A percentile compares a stretch with the other conserved stretches of the same genome.
Conservation (phyloP, 2,113 vertebrate species). For the Nycticorax nycticorax region DNA sequence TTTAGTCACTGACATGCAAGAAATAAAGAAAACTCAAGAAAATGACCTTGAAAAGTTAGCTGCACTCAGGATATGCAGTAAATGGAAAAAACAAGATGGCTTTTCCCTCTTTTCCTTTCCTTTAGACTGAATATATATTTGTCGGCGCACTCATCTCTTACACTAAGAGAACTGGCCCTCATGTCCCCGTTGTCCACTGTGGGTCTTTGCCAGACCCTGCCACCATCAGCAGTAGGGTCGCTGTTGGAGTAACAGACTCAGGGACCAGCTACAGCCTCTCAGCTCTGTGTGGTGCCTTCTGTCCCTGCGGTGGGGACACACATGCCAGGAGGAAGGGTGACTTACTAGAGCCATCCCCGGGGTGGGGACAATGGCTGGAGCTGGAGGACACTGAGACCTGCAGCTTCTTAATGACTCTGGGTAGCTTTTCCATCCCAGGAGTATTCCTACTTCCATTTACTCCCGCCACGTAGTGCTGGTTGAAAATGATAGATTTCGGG, state of each 20-base stretch:
- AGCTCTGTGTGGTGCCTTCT: rapidly evolving
- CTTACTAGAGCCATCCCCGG: background rate
- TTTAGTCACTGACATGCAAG: background rate
- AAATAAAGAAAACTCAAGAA: background rate
- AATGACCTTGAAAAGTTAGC: background rate
- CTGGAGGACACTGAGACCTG: background rate
- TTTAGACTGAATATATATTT: background rate
- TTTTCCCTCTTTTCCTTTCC: background rate
- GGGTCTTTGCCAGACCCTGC: background rate
- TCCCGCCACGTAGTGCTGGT: background rate
- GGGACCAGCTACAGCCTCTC: background rate
- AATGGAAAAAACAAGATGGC: background rate
- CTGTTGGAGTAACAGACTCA: background rate
- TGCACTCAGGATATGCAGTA: background rate
- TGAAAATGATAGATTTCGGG: background rate
- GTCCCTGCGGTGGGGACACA: background rate
- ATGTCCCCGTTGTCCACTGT: background rate
- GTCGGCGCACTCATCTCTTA: background rate
- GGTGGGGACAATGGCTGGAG: rapidly evolving
- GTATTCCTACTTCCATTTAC: background rate
- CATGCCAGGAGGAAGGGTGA: background rate
- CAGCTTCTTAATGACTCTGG: background rate
- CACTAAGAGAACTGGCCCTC: background rate
- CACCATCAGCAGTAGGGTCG: background rate
- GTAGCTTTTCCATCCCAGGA: background rate